phyloP scores from a whole-genome alignment of 2,797 vertebrate species.

The Aselliscus stoliczkanus region DNA sequence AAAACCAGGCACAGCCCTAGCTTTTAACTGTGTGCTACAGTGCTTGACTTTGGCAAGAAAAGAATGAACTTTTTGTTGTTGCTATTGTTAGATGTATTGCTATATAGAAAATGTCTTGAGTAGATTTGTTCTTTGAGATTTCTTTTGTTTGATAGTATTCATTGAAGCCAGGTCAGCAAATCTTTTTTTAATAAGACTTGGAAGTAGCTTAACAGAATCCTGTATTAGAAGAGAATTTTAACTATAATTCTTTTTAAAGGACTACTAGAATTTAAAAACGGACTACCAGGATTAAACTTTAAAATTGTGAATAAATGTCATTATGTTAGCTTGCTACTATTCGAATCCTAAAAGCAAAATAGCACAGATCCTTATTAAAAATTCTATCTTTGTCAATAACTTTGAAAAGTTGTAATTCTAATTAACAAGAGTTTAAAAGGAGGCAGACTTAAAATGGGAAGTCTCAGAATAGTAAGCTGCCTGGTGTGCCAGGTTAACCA shows the following conservation, averaged over 20 bases:
- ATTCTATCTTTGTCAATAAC: background rate
- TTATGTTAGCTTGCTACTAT: constrained; percentile 11
- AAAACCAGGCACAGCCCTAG: background rate
- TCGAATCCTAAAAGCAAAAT: constrained; percentile 37
- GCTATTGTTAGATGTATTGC: background rate
- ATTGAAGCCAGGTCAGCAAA: background rate
- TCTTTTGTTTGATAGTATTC: background rate
- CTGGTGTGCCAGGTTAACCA: background rate
- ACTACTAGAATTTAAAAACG: constrained; percentile 33
- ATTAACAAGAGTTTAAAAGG: constrained; percentile 26
- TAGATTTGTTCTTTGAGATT: constrained; percentile 16
- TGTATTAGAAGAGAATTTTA: constrained; percentile 12
- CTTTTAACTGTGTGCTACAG: background rate
- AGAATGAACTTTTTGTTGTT: background rate
- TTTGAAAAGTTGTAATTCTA: constrained; percentile 5
- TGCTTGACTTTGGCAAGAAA: constrained; percentile 1
- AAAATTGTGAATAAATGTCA: background rate
- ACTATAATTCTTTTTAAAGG: constrained; percentile 15
- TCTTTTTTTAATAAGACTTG: background rate
- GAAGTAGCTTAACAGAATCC: constrained; percentile 5
- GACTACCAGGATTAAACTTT: constrained; percentile 13
- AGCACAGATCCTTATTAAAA: background rate
- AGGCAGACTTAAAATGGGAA: background rate
- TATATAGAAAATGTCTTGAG: constrained; percentile 12
- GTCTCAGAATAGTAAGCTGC: background rate